These are phyloP conservation scores for Pterocles burchelli DNA, from an alignment of 2,113 vertebrate genomes.

Conservation along the genomic window DNA sequence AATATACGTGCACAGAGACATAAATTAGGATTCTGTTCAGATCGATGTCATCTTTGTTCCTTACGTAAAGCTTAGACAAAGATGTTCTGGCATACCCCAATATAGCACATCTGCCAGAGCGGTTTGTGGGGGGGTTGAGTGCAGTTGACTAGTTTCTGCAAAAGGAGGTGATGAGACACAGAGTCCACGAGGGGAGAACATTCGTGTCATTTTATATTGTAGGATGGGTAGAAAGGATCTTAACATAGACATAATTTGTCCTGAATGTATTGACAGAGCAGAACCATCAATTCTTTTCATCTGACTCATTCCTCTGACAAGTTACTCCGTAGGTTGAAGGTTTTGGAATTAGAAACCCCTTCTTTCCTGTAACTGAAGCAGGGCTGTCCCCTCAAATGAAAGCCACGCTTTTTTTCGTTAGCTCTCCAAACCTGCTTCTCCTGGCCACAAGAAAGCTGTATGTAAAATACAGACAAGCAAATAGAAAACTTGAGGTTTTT, in stretches of 20 bases:
- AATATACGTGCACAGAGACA: too few species aligned
- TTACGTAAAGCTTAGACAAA: background rate
- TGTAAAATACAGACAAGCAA: background rate
- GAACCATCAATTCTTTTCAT: background rate
- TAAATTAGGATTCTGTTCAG: background rate
- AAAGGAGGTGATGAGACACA: background rate
- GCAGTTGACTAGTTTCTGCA: fast-evolving
- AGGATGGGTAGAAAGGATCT: background rate
- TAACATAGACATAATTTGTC: background rate
- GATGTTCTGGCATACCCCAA: too few species aligned
- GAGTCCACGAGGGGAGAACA: background rate
- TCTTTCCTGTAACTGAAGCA: background rate
- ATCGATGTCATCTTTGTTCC: background rate
- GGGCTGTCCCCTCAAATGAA: background rate
- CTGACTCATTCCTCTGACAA: background rate
- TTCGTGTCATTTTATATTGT: background rate
- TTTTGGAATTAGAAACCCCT: background rate
- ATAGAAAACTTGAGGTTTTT: background rate
- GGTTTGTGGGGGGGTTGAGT: background rate
- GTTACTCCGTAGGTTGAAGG: background rate
- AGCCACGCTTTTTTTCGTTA: background rate
- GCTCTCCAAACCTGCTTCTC: background rate
- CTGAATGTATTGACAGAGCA: background rate
- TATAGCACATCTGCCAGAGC: fast-evolving
- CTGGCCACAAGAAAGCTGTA: background rate